Base-by-base conservation (phyloP, 2,888 invertebrate species). In the Cartodere bifasciata region DNA sequence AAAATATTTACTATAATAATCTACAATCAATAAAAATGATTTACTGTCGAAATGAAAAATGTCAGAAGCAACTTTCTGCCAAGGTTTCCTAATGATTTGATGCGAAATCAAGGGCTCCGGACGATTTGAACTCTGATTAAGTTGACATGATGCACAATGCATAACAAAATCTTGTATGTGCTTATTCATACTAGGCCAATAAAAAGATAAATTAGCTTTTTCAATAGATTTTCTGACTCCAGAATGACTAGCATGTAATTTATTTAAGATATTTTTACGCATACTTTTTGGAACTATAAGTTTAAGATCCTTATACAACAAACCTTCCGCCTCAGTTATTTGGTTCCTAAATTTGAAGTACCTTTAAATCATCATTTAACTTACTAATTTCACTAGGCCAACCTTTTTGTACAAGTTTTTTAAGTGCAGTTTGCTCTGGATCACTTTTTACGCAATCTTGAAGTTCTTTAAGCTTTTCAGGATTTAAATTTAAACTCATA, bases 101-200 rank as follows among this genome's bases (percentile, higher is more conserved):
- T 32, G 32, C 10, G 6, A 7, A 12, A 32, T 28, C 4, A 32
- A 13, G 15, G 32, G 32, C 16, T 32, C 28, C 12, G 27, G 13
- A 27, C 15, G 12, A 27, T 27, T 14, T 27, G 27, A 27, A 6
- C 16, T 27, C 16, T 27, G n/a, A n/a, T n/a, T n/a, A n/a, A n/a
- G n/a, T n/a, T n/a, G n/a, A n/a, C n/a, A n/a, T n/a, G n/a, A n/a
- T n/a, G n/a, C n/a, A n/a, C n/a, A n/a, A n/a, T n/a, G n/a, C n/a
- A n/a, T n/a, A n/a, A n/a, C n/a, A n/a, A n/a, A n/a, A n/a, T n/a
- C n/a, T n/a, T n/a, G n/a, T n/a, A n/a, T n/a, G n/a, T n/a, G n/a
- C 12, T 36, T 32, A 26, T 23, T 28, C 33, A 38, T 38, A 15
- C 34, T 29, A 6, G 37, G 34, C 36, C 39, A 34, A 23, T 22